These are phyloP conservation scores for Corythaeola cristata DNA, from an alignment of 2,113 vertebrate genomes.

Conservation along the genomic window DNA sequence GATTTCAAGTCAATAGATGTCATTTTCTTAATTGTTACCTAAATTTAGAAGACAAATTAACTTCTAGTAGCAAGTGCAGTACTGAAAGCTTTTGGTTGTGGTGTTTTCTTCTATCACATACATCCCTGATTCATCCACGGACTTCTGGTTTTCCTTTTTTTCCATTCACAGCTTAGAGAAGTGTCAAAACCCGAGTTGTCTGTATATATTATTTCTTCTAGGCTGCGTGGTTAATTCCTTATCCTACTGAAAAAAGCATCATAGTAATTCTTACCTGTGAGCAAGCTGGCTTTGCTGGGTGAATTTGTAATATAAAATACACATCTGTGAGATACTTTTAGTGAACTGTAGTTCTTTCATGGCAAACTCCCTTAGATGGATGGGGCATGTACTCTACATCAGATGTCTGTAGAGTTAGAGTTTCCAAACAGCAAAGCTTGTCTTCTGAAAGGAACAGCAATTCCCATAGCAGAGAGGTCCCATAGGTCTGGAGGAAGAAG, in stretches of 20 bases:
- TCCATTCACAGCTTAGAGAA: neutral
- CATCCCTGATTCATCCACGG: neutral
- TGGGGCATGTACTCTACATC: accelerated
- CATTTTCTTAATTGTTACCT: neutral
- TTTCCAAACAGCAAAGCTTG: neutral
- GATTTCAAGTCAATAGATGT: slow-evolving; percentile 13
- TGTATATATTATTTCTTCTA: neutral
- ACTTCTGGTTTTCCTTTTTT: neutral
- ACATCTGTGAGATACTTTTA: accelerated
- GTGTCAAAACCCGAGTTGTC: neutral
- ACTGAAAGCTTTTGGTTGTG: neutral
- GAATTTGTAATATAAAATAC: neutral
- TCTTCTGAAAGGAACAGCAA: neutral
- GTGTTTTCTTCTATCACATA: neutral
- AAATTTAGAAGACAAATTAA: neutral
- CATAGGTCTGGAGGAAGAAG: neutral
- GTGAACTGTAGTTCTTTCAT: neutral
- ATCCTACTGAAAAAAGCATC: neutral
- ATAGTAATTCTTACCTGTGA: neutral
- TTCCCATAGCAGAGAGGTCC: neutral
- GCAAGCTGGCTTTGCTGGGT: neutral
- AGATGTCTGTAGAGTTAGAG: neutral
- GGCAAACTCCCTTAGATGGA: neutral
- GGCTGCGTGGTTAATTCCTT: neutral
- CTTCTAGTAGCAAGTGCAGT: neutral